phyloP scores from a whole-genome alignment of 2,113 vertebrate genomes.

The Panurus biarmicus region DNA sequence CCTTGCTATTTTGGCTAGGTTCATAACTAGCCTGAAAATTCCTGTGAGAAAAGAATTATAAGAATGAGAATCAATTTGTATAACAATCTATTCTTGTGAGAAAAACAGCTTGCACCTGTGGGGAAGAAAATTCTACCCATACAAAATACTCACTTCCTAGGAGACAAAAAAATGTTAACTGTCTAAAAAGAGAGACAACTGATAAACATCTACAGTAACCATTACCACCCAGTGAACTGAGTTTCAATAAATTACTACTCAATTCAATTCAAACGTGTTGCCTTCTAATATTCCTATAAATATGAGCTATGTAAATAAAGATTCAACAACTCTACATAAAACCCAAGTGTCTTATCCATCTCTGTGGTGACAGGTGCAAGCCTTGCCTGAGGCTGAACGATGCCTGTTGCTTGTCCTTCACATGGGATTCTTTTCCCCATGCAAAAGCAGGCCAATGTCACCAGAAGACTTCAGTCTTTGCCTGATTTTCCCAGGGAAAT shows the following conservation, averaged over 20 bases:
- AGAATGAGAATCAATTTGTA: background rate
- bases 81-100: background rate
- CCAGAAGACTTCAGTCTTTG: background rate
- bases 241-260: background rate
- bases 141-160: background rate
- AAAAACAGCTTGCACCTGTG: background rate
- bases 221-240: background rate
- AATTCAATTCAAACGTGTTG: background rate
- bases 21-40: background rate
- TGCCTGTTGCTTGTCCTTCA: background rate
- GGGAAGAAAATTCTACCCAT: background rate
- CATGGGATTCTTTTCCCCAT: fast-evolving
- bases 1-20: background rate
- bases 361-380: too few species aligned
- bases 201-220: background rate
- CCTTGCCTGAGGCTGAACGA: background rate
- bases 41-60: background rate
- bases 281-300: background rate
- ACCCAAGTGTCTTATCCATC: background rate
- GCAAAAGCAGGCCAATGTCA: background rate
- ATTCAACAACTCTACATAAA: background rate
- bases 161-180: background rate
- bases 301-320: background rate
- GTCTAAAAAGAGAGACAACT: background rate
- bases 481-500: background rate